phyloP scores from a whole-genome alignment of 2,797 vertebrate species.

The Thaleichthys pacificus region DNA sequence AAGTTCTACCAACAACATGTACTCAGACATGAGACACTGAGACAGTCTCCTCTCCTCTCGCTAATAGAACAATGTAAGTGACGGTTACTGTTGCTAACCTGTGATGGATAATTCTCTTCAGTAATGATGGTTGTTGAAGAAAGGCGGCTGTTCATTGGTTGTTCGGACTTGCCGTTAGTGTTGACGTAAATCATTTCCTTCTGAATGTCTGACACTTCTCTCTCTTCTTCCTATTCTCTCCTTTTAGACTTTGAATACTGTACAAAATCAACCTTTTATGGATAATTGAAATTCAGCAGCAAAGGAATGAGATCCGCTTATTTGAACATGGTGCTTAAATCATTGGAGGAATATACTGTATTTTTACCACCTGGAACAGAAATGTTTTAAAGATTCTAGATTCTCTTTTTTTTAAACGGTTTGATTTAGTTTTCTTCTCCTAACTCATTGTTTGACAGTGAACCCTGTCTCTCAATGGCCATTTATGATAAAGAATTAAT shows the following conservation, averaged over 20 bases:
- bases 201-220: neutral
- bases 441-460: constrained; percentile 75
- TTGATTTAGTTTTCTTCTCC: constrained; percentile 75
- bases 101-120: too few relatives aligned
- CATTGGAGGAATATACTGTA: constrained; percentile 79
- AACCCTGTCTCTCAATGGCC: constrained; percentile 76
- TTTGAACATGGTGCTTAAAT: constrained; percentile 89
- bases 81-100: too few relatives aligned
- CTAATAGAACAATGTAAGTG: constrained; percentile 48
- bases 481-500: constrained; percentile 80
- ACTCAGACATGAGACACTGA: constrained; percentile 50
- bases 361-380: constrained; percentile 81
- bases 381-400: constrained; percentile 77
- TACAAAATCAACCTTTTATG: constrained; percentile 66
- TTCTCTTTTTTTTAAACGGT: constrained; percentile 15
- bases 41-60: constrained; percentile 8
- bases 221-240: neutral
- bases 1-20: constrained; percentile 46
- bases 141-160: neutral
- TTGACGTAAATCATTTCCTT: neutral
- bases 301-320: constrained; percentile 73
- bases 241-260: constrained; percentile 58
- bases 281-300: constrained; percentile 68
- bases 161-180: neutral
- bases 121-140: too few relatives aligned